These are phyloP conservation scores for Percopsis omiscomaycus DNA, from an alignment of 2,797 vertebrate species.

Conservation along the genomic window DNA sequence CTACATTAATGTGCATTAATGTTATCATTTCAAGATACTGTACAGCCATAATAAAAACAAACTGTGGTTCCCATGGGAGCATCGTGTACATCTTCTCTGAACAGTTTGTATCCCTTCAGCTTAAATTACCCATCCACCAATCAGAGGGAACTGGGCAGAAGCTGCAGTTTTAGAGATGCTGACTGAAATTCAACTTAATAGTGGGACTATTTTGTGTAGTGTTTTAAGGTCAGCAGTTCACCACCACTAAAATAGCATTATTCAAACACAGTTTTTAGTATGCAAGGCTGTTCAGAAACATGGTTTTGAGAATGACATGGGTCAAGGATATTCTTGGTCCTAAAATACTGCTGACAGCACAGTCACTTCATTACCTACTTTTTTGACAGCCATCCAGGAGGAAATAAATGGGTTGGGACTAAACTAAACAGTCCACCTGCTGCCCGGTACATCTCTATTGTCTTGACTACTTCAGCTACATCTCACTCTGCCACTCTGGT, in stretches of 20 bases:
- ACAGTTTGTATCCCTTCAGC: background rate
- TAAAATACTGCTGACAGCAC: slow-evolving; percentile 4
- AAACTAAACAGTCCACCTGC: slow-evolving; percentile 39
- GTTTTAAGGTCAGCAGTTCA: slow-evolving; percentile 22
- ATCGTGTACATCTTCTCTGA: slow-evolving; percentile 1
- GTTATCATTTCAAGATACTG: slow-evolving; percentile 17
- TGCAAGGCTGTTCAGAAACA: slow-evolving; percentile 21
- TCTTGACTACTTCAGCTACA: slow-evolving; percentile 40
- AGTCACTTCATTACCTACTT: slow-evolving; percentile 22
- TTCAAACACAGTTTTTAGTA: slow-evolving; percentile 18
- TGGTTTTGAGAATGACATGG: slow-evolving; percentile 22
- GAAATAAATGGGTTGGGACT: slow-evolving; percentile 18
- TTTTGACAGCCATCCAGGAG: slow-evolving; percentile 12
- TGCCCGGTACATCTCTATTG: slow-evolving; percentile 37
- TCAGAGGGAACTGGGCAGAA: slow-evolving; percentile 28
- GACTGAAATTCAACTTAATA: slow-evolving; percentile 40
- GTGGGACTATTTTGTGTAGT: slow-evolving; percentile 9
- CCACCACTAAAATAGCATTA: slow-evolving; percentile 30
- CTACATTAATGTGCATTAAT: background rate
- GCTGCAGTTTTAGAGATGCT: slow-evolving; percentile 34
- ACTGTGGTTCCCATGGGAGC: slow-evolving; percentile 6
- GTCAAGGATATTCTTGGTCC: slow-evolving; percentile 22
- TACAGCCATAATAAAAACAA: slow-evolving; percentile 16
- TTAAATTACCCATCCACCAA: slow-evolving; percentile 28
- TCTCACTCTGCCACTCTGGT: slow-evolving; percentile 50